Percentiles rank a stretch among this genome's conserved stretches.
These are phyloP conservation scores for Anthopleura sola DNA, from an alignment of 64 coral and sea anemone genomes.

Conservation along the genomic window DNA sequence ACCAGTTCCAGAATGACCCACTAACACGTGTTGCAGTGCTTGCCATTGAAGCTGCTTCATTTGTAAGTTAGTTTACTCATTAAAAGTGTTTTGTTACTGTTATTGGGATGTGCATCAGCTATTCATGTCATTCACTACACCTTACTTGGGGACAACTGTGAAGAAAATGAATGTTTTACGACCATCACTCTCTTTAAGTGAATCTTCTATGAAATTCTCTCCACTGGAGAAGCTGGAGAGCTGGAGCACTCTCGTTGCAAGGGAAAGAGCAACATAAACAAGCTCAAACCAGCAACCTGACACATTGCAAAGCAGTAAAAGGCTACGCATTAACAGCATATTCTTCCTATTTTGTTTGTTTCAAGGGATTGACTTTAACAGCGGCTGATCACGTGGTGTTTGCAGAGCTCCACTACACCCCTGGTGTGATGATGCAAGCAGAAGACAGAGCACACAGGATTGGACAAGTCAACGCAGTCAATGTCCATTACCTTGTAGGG, in stretches of 20 bases:
- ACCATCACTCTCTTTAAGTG: too few species aligned
- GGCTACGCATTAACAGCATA: too few species aligned
- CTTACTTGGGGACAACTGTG: not conserved
- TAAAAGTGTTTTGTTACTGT: too few species aligned
- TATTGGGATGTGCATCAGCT: too few species aligned
- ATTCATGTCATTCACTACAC: too few species aligned
- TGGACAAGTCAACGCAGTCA: constrained; percentile 83
- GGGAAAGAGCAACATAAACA: too few species aligned
- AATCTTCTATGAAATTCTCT: too few species aligned
- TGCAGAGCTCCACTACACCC: constrained; percentile 83
- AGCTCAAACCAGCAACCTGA: too few species aligned
- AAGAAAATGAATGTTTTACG: too few species aligned
- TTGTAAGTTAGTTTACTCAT: constrained; percentile 40
- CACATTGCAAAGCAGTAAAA: too few species aligned
- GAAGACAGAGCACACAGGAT: constrained; percentile 94
- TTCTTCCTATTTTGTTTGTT: not conserved
- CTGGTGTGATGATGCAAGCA: constrained; percentile 92
- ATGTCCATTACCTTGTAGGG: constrained; percentile 90
- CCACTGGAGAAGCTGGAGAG: too few species aligned
- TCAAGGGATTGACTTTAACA: constrained; percentile 86
- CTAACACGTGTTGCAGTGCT: constrained; percentile 66
- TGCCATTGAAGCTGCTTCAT: constrained; percentile 84
- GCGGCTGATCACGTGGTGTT: constrained; percentile 97
- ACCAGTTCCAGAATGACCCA: constrained; percentile 78
- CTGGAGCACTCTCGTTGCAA: too few species aligned